These are phyloP conservation scores for Hippotragus niger DNA, from an alignment of 2,113 vertebrate genomes.

Conservation along the genomic window DNA sequence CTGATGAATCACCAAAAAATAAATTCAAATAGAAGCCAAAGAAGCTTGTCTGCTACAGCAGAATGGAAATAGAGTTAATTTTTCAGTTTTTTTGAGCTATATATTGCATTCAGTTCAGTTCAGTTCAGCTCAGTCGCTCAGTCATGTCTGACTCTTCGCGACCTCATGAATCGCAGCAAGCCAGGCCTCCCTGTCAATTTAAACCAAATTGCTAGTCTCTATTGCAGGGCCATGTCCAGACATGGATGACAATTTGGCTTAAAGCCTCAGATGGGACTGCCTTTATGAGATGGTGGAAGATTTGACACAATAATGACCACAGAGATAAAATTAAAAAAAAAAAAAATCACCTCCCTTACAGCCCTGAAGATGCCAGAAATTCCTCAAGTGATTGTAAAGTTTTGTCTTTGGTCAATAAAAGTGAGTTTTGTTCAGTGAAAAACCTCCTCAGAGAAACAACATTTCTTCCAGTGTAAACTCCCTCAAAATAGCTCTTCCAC, in stretches of 20 bases:
- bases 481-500: not conserved
- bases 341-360: not conserved
- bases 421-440: conserved; percentile 27
- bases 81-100: not conserved
- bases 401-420: conserved; percentile 47
- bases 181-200: not conserved
- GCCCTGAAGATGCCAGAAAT: not conserved
- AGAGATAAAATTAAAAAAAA: not conserved
- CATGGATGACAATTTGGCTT: not conserved
- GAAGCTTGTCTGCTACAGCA: not conserved
- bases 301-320: not conserved
- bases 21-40: conserved; percentile 6
- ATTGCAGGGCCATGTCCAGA: not conserved
- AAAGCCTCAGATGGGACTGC: not conserved
- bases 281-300: conserved; percentile 4
- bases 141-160: no score
- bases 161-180: no score
- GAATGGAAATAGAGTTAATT: not conserved
- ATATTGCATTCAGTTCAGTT: not conserved
- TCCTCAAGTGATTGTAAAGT: not conserved
- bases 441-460: conserved; percentile 36
- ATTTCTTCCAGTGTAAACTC: not conserved
- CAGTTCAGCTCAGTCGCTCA: no score
- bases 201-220: not conserved
- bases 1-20: conserved; percentile 18